phyloP scores from a whole-genome alignment of 2,797 vertebrate species.

The Gymnopithys bicolor region DNA sequence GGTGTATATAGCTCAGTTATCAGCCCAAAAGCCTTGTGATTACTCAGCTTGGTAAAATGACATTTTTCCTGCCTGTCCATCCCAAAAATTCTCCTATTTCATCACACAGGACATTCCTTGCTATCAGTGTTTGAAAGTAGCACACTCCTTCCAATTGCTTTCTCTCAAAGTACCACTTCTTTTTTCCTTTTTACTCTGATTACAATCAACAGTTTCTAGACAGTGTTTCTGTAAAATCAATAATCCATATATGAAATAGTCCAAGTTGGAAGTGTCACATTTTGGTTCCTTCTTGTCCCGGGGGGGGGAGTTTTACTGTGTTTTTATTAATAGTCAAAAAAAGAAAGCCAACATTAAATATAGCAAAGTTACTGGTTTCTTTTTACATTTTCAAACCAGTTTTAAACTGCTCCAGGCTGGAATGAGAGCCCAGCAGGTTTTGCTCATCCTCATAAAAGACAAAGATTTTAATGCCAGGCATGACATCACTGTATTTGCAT shows the following conservation, averaged over 20 bases:
- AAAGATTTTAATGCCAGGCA: slow-evolving; percentile 33
- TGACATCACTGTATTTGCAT: slow-evolving; percentile 48
- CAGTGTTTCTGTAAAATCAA: not conserved
- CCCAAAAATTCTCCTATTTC: not conserved
- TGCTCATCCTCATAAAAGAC: not conserved
- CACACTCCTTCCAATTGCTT: accelerated
- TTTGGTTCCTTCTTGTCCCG: not conserved
- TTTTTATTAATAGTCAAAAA: not conserved
- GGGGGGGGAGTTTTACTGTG: not conserved
- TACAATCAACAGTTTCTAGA: not conserved
- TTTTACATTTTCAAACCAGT: slow-evolving; percentile 4
- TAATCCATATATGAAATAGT: not conserved
- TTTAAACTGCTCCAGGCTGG: slow-evolving; percentile 1
- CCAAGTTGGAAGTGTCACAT: accelerated
- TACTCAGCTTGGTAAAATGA: not conserved
- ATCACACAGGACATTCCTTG: not conserved
- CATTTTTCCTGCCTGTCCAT: not conserved
- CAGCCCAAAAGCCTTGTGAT: not conserved
- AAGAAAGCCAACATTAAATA: not conserved
- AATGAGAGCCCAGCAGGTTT: slow-evolving; percentile 35
- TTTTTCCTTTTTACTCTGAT: not conserved
- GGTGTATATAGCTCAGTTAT: not conserved
- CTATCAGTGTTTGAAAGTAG: not conserved
- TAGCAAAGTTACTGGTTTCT: not conserved
- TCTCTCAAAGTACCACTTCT: not conserved